Base-by-base conservation (phyloP, 2,113 vertebrate genomes). In the Poecile atricapillus region DNA sequence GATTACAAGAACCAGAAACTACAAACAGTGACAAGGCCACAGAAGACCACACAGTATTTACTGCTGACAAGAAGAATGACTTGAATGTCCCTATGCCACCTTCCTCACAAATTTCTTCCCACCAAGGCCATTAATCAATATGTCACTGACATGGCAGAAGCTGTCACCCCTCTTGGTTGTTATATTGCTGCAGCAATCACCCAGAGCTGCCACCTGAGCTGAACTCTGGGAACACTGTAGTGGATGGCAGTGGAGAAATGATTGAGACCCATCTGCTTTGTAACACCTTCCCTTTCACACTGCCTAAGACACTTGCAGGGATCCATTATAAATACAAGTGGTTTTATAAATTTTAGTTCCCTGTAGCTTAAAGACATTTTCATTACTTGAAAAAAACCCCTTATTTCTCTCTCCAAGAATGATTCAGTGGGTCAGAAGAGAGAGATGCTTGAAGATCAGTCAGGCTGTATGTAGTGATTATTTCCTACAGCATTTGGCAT, bases 1-100 rank as follows among this genome's bases (percentile, higher is more conserved):
- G 43, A 71, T 50, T 52, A 5, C 35, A 58, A 63, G 84, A 89
- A 74, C 5, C 49, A 83, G 58, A 92, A 27, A 70, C 46, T 35
- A 62, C 19, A 56, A 65, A 74, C 44, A 35, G 28, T 44, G 69
- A 47, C 55, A 96, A 94, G 77, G 46, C 31, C 92, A 93, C 50
- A 59, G 27, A 75, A 60, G 19, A 85, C 22, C 46, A 37, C 4
- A 15, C 10, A 83, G 28, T 41, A 46, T 59, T 94, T 85, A 89
- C 39, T 89, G 65, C 65, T 74, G 85, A 91, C 74, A 96, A 89
- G 60, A 95, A 90, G 78, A 94, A 87, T 37, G 47, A 80, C 87
- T 96, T 81, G 10, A 60, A 69, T 83, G 58, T 81, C 58, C 67
- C 80, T 65, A 7, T n/a, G 43, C 41, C 31, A 80, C 35, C 19